Percentiles rank a stretch among this genome's conserved stretches.
These are phyloP conservation scores for Pithecia hirsuta DNA, from an alignment of 2,797 vertebrate genomes.

Conservation along the genomic window DNA sequence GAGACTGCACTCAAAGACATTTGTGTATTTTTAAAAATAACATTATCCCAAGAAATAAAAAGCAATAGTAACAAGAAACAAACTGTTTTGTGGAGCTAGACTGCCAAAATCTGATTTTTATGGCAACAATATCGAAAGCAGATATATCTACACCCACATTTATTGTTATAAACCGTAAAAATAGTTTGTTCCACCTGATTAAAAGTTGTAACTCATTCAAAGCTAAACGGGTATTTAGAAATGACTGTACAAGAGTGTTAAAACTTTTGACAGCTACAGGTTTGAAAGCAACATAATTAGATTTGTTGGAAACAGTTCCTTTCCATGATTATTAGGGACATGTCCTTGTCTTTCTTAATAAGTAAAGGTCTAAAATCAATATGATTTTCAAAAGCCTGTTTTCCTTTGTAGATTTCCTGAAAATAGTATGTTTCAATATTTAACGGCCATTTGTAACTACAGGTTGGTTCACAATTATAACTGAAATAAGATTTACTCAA, in stretches of 20 bases:
- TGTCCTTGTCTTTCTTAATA: not conserved
- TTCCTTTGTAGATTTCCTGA: not conserved
- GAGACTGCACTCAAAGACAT: not conserved
- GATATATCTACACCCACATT: conserved; percentile 43
- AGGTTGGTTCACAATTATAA: not conserved
- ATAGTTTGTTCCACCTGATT: conserved; percentile 65
- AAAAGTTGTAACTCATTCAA: conserved; percentile 54
- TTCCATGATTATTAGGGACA: not conserved
- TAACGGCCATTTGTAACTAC: not conserved
- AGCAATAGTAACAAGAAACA: conserved; percentile 29
- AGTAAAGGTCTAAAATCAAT: not conserved
- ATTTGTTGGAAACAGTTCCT: not conserved
- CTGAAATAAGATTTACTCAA: not conserved
- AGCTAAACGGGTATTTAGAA: conserved; percentile 34
- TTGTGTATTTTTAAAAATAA: not conserved
- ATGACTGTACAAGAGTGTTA: conserved; percentile 10
- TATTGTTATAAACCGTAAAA: conserved; percentile 63
- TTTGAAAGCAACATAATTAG: conserved; percentile 33
- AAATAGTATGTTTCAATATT: not conserved
- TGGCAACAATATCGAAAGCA: conserved; percentile 2
- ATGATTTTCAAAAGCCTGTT: conserved; percentile 9
- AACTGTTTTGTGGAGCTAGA: not conserved
- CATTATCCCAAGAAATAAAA: conserved; percentile 21
- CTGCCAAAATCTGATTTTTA: conserved; percentile 36
- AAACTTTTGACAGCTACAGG: conserved; percentile 31